Percentiles rank a stretch among this genome's conserved stretches.
Evolutionary conservation across 2,797 vertebrate species (phyloP).

Genomic region (Coilia nasus): DNA sequence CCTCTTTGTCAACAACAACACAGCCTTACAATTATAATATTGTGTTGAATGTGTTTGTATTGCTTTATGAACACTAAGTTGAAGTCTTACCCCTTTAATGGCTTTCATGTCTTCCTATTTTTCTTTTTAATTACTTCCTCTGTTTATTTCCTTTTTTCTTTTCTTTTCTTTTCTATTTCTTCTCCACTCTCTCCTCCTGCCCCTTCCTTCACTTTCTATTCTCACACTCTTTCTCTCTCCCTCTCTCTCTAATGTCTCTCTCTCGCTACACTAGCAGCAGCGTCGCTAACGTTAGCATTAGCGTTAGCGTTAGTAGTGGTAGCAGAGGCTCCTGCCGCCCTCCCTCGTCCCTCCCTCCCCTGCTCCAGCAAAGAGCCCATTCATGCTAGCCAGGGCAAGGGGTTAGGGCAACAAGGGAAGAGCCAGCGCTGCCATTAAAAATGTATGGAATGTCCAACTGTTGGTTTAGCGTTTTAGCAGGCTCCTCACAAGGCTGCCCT

Average conservation of each 20-base stretch:
- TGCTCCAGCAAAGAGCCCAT: constrained; percentile 80
- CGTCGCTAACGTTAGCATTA: background rate
- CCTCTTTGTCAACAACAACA: no score
- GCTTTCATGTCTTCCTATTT: background rate
- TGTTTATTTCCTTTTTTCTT: background rate
- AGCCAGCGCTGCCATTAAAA: constrained; percentile 82
- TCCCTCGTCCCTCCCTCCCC: constrained; percentile 19
- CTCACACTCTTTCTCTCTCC: background rate
- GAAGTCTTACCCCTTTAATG: no score
- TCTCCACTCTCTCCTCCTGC: background rate
- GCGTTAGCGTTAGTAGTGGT: background rate
- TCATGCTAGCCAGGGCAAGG: constrained; percentile 79
- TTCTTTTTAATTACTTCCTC: background rate
- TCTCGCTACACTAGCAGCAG: no score
- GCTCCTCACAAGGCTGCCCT: constrained; percentile 70
- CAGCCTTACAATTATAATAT: no score
- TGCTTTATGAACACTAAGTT: no score
- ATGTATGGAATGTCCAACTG: constrained; percentile 88
- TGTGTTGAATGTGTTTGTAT: no score
- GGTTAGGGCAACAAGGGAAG: constrained; percentile 93
- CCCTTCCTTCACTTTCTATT: background rate
- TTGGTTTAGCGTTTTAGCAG: constrained; percentile 84
- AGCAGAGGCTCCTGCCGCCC: background rate
- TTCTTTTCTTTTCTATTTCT: background rate
- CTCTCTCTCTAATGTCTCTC: background rate